Conservation (phyloP, 2,888 invertebrate genomes). For the Acleris sparsana region DNA sequence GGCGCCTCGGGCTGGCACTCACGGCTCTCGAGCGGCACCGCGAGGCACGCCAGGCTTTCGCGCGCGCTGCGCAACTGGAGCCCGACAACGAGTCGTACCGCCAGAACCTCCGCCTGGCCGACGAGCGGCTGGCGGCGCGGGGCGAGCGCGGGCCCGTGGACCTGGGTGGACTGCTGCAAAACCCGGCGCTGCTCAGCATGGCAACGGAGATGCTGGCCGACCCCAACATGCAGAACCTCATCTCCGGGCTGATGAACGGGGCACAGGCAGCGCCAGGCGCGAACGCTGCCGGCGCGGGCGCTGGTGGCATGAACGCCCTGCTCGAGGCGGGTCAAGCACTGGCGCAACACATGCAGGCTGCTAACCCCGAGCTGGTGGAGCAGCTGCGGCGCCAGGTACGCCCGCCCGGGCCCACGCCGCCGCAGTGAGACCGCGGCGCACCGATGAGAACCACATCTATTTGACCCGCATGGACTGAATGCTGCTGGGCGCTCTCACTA, state of each 20-base stretch:
- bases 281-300: constrained; percentile 50
- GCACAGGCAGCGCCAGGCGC: constrained; percentile 46
- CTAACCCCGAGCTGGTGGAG: constrained; percentile 93
- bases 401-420: constrained; percentile 35
- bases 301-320: constrained; percentile 67
- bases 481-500: not conserved
- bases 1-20: constrained; percentile 94
- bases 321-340: constrained; percentile 90
- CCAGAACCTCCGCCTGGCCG: constrained; percentile 92
- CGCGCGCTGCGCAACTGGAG: constrained; percentile 94
- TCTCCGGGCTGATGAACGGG: constrained; percentile 83
- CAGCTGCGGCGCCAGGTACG: constrained; percentile 86
- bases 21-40: constrained; percentile 91
- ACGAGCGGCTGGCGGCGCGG: constrained; percentile 86
- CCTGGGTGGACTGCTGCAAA: constrained; percentile 87
- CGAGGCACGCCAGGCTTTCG: constrained; percentile 93
- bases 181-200: constrained; percentile 93
- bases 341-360: constrained; percentile 91
- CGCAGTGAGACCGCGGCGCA: constrained; percentile 47
- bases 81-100: constrained; percentile 96
- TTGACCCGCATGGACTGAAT: constrained; percentile 13
- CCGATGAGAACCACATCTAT: constrained; percentile 9
- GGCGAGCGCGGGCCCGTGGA: constrained; percentile 86
- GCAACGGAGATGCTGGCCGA: constrained; percentile 93
- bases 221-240: constrained; percentile 91